These are phyloP conservation scores for Cervus canadensis DNA, from an alignment of 2,113 vertebrate species.

Conservation along the genomic window DNA sequence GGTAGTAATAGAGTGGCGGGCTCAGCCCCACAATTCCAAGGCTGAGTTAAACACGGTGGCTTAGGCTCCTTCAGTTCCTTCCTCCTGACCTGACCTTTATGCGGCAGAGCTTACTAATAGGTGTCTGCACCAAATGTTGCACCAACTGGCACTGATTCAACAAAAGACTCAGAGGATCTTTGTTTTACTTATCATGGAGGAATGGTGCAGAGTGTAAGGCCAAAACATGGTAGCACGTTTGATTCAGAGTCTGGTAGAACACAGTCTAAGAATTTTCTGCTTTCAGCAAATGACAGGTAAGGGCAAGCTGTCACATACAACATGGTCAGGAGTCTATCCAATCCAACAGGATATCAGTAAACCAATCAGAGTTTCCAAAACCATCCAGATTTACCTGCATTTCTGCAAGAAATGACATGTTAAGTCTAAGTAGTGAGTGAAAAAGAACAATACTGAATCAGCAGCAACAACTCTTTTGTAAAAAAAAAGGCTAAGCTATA, in stretches of 20 bases:
- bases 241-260: no score
- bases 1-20: background rate
- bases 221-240: background rate
- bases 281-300: background rate
- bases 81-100: background rate
- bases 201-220: fast-evolving
- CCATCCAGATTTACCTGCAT: background rate
- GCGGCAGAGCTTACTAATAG: background rate
- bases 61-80: background rate
- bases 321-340: background rate
- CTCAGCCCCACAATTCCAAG: background rate
- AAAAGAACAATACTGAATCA: background rate
- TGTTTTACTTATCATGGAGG: background rate
- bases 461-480: background rate
- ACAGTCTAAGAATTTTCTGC: background rate
- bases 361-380: background rate
- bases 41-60: background rate
- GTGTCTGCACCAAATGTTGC: background rate
- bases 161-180: background rate
- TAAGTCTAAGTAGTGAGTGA: background rate
- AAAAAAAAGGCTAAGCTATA: background rate
- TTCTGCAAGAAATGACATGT: background rate
- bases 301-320: background rate
- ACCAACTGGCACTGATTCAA: background rate
- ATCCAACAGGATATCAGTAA: background rate